Percentiles rank a stretch among this genome's conserved stretches.
Conservation (phyloP, 2,888 invertebrate genomes). For the Hoplodrina ambigua region DNA sequence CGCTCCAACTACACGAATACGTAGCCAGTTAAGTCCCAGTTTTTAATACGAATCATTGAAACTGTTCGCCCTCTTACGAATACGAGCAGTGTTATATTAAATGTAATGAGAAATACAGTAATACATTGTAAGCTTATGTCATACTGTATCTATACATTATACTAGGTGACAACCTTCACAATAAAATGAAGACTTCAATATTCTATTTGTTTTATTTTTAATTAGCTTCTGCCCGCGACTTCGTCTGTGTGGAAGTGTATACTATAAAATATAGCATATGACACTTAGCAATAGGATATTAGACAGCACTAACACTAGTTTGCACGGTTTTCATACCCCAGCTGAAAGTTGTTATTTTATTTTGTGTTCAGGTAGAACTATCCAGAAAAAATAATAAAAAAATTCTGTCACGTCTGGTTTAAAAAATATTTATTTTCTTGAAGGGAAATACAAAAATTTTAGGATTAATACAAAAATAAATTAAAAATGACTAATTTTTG, state of each 20-base stretch:
- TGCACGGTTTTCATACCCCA: too few species aligned
- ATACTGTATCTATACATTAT: slow-evolving; percentile 85
- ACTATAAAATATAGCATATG: neutral
- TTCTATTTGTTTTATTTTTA: slow-evolving; percentile 74
- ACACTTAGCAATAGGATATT: too few species aligned
- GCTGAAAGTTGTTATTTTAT: too few species aligned
- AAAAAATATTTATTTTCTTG: too few species aligned
- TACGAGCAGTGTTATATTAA: slow-evolving; percentile 70
- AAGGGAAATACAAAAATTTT: too few species aligned
- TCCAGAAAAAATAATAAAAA: too few species aligned
- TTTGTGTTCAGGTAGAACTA: too few species aligned
- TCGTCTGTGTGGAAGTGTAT: neutral
- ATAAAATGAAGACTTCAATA: slow-evolving; percentile 89
- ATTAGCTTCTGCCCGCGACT: neutral
- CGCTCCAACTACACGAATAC: slow-evolving; percentile 47
- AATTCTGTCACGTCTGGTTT: too few species aligned
- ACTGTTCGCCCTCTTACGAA: slow-evolving; percentile 67
- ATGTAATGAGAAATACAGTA: slow-evolving; percentile 85
- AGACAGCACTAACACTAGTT: too few species aligned
- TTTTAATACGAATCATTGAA: slow-evolving; percentile 70
- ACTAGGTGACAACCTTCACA: slow-evolving; percentile 88
- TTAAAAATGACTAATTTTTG: too few species aligned
- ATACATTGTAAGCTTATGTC: slow-evolving; percentile 87
- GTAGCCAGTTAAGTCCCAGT: slow-evolving; percentile 67
- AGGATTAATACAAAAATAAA: too few species aligned